Conservation (phyloP, 37 sponge, comb jelly and placozoan species). For the Hexactinellida sp. region DNA sequence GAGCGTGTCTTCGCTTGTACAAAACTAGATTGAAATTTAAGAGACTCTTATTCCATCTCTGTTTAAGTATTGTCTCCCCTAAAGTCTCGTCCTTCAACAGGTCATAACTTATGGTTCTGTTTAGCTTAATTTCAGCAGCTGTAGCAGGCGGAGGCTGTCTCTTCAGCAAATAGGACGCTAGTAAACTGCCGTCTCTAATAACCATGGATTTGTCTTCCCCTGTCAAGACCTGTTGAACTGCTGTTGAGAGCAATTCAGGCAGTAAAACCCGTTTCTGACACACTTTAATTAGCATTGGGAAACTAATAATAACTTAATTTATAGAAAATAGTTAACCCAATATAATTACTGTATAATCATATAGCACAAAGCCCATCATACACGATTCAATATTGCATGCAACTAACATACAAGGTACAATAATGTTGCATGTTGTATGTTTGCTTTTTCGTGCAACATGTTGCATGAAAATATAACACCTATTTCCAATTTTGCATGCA, state of each 20-base stretch:
- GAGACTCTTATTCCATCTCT: neutral
- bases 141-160: neutral
- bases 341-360: too few species aligned
- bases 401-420: too few species aligned
- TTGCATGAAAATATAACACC: too few species aligned
- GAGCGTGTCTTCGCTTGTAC: conserved; percentile 44
- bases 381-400: too few species aligned
- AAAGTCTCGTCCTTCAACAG: neutral
- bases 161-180: neutral
- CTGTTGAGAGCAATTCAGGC: neutral
- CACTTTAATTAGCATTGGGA: neutral
- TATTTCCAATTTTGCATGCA: too few species aligned
- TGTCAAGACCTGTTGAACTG: neutral
- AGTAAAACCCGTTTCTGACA: neutral
- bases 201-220: neutral
- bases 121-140: neutral
- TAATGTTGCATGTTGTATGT: too few species aligned
- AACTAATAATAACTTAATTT: neutral
- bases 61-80: neutral
- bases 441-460: too few species aligned
- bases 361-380: too few species aligned
- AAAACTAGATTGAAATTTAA: neutral
- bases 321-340: too few species aligned
- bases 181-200: neutral
- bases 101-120: neutral